These are phyloP conservation scores for Harpalus rufipes DNA, from an alignment of 2,888 invertebrate species.

Conservation along the genomic window DNA sequence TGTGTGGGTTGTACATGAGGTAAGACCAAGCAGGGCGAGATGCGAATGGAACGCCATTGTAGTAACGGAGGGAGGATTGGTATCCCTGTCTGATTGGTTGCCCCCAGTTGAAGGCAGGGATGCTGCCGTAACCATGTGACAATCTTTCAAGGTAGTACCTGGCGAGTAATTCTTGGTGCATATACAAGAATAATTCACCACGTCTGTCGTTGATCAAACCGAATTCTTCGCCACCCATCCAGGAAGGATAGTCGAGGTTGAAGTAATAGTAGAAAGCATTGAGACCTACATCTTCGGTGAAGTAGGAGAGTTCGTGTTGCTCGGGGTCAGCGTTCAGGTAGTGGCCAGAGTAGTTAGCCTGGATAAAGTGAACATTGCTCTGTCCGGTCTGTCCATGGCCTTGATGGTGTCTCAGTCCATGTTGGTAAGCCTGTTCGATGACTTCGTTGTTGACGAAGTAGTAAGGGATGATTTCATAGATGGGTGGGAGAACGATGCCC, in stretches of 20 bases:
- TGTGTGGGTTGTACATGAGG: slow-evolving; percentile 70
- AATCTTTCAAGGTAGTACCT: slow-evolving; percentile 86
- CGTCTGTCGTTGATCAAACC: slow-evolving; percentile 80
- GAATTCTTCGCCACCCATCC: slow-evolving; percentile 81
- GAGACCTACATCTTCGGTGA: slow-evolving; percentile 85
- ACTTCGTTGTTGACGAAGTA: slow-evolving; percentile 85
- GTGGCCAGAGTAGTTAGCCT: slow-evolving; percentile 82
- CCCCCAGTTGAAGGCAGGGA: slow-evolving; percentile 80
- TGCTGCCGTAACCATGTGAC: slow-evolving; percentile 81
- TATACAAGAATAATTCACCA: slow-evolving; percentile 83
- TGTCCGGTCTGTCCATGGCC: slow-evolving; percentile 67
- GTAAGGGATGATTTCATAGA: slow-evolving; percentile 87
- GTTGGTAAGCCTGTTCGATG: slow-evolving; percentile 83
- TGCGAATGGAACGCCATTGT: slow-evolving; percentile 82
- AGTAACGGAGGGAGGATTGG: slow-evolving; percentile 81
- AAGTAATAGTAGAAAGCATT: slow-evolving; percentile 83
- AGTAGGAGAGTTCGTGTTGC: slow-evolving; percentile 81
- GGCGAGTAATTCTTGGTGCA: slow-evolving; percentile 84
- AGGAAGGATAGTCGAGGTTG: slow-evolving; percentile 82
- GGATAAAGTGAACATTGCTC: slow-evolving; percentile 79
- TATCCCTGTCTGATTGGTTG: slow-evolving; percentile 78
- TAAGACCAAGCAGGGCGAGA: slow-evolving; percentile 78
- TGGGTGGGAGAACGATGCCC: slow-evolving; percentile 84
- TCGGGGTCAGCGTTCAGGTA: slow-evolving; percentile 80
- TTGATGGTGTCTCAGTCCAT: slow-evolving; percentile 79